phyloP scores from a whole-genome alignment of 2,797 vertebrate species.

The Clarias platycephalus region DNA sequence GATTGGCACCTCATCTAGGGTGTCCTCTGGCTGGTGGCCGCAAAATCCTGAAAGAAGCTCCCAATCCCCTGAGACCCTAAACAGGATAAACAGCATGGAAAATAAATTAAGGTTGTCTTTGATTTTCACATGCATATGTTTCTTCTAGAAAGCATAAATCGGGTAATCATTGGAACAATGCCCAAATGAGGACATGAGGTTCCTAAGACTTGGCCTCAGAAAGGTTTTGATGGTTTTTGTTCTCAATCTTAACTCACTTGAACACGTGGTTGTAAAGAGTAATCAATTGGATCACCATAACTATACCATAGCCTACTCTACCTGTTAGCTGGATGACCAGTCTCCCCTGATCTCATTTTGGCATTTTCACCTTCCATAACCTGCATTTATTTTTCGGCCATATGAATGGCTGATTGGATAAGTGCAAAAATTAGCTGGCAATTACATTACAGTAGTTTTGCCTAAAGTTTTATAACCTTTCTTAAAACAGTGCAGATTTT shows the following conservation, averaged over 20 bases:
- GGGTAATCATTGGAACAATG: neutral
- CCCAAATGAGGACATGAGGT: neutral
- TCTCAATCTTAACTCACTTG: neutral
- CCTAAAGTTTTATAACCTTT: too few species aligned
- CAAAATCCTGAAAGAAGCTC: too few species aligned
- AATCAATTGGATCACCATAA: too few species aligned
- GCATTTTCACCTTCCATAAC: neutral
- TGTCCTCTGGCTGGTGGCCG: too few species aligned
- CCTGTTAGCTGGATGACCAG: neutral
- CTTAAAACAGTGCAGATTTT: too few species aligned
- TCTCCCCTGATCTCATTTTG: neutral
- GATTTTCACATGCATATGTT: neutral
- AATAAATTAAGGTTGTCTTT: neutral
- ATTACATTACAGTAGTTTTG: too few species aligned
- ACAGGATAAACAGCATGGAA: too few species aligned
- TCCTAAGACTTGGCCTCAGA: neutral
- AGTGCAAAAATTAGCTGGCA: neutral
- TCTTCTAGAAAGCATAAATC: neutral
- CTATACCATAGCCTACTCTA: neutral
- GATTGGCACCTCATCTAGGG: too few species aligned
- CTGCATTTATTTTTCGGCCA: neutral
- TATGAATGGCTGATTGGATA: neutral
- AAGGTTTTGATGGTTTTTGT: neutral
- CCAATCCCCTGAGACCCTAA: too few species aligned
- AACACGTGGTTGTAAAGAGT: neutral